Base-by-base conservation (phyloP, 2,888 invertebrate genomes). In the Stenichneumon culpator region DNA sequence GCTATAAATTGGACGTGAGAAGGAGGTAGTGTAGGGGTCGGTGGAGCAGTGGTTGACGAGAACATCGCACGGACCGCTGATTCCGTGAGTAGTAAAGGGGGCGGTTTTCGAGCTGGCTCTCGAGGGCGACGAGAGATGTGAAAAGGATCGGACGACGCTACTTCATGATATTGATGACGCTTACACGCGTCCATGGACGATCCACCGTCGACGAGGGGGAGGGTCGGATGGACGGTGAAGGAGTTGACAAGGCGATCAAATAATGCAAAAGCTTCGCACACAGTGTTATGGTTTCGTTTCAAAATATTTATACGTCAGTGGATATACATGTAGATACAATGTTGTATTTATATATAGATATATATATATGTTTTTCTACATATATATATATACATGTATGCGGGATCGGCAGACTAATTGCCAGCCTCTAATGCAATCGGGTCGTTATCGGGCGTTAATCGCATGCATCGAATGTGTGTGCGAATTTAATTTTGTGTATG, bases 281-380 rank as follows among this genome's bases (percentile, higher is more conserved):
- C 54, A 54, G 32, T 52, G n/a, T 77, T 19, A 63, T 73, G 60
- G 68, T 81, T 81, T 84, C 79, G 47, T 86, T 89, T 90, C 86
- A 91, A 91, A 90, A 91, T 91, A 91, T 91, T 91, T 91, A 92
- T 91, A 89, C 83, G 88, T 83, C 69, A 67, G 79, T 87, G 87
- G 83, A 86, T 87, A 89, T 89, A 87, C 88, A 88, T 81, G 83
- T 68, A 80, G 67, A 54, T 80, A 74, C 68, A 72, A 82, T 70
- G 19, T 57, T 44, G 28, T 74, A 67, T 77, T 63, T 77, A 79
- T 74, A 82, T 47, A 82, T 70, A 72, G 67, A 73, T 77, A 82
- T 70, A 72, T 69, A 73, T 77, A 47, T 19, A 2, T 60, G 44
- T 60, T 52, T 36, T n/a, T 67, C 74, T 60, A 47, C 78, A 69